Evolutionary conservation across 2,888 invertebrate species (phyloP).

Genomic region (Lasius fuliginosus): DNA sequence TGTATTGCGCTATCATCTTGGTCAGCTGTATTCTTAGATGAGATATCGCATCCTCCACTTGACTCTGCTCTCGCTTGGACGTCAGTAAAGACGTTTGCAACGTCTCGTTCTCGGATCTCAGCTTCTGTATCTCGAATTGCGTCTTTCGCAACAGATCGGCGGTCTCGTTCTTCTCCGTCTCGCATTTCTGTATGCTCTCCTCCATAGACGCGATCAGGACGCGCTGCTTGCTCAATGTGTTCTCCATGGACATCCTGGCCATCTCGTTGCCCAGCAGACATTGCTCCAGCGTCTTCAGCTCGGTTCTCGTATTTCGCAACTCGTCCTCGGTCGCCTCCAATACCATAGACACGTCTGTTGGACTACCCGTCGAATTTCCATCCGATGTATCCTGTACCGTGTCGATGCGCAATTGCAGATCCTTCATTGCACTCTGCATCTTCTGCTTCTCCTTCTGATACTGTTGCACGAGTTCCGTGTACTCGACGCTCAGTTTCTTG

Average conservation of each 20-base stretch:
- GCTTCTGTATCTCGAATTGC: constrained; percentile 70
- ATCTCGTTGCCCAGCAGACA: constrained; percentile 72
- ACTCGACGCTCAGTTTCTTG: constrained; percentile 76
- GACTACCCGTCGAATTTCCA: not conserved
- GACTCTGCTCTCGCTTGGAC: constrained; percentile 77
- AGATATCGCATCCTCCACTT: constrained; percentile 80
- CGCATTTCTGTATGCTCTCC: constrained; percentile 72
- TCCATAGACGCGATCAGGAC: constrained; percentile 75
- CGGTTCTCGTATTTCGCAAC: constrained; percentile 67
- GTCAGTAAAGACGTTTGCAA: constrained; percentile 72
- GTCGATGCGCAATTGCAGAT: constrained; percentile 53
- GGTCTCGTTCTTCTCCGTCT: constrained; percentile 73
- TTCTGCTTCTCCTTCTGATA: constrained; percentile 74
- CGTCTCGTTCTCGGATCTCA: constrained; percentile 74
- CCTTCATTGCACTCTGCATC: constrained; percentile 67
- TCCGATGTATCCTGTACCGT: constrained; percentile 18
- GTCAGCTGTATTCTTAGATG: constrained; percentile 76
- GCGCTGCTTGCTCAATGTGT: constrained; percentile 70
- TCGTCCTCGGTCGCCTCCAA: constrained; percentile 76
- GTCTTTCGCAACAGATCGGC: constrained; percentile 64
- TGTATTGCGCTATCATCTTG: constrained; percentile 81
- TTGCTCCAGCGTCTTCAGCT: constrained; percentile 74
- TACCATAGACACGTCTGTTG: constrained; percentile 66
- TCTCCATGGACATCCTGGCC: constrained; percentile 73
- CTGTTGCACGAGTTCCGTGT: constrained; percentile 69